Base-by-base conservation (phyloP, 2,888 invertebrate genomes). In the Pomacea canaliculata region DNA sequence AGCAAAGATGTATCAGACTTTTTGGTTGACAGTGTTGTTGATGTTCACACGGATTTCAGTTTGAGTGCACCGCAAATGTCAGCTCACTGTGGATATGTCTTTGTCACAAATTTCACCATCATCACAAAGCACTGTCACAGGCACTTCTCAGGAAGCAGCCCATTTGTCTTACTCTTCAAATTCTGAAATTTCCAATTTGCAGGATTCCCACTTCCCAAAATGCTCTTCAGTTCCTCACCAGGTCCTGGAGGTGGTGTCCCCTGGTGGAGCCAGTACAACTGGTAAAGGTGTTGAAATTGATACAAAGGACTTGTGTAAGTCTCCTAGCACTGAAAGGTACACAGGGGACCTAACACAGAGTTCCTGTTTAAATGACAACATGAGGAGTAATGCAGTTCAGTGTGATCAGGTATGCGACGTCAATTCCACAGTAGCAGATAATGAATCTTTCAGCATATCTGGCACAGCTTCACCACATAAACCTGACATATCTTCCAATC, bases 171-270 rank as follows among this genome's bases (percentile, higher is more conserved):
- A 67, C 73, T 59, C 56, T 66, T 51, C 71, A 66, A 16, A 56
- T 56, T 56, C 51, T 56, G 51, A 56, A 59, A 46, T 27, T 19
- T 62, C 66, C 48, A 23, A 60, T 56, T 27, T 60, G 0, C 72
- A 72, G 72, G 69, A 16, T 74, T 76, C 71, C 46, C 49, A 19
- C 66, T 75, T 70, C 68, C 73, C 59, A 71, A 75, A 75, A 75
- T 59, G 66, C 70, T 70, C 67, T 77, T 77, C 72, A 62, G 67
- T 27, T 73, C 69, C 46, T 56, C 59, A 59, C 60, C 23, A 62
- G 27, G 68, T n/a, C 71, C 71, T 56, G 71, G 66, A 65, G 37
- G 10, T 49, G n/a, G 62, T 16, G 37, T 18, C 49, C 70, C 67
- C 48, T 76, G 71, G 67, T 71, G 67, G 75, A 70, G 70, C 60